These are phyloP conservation scores for Lathamus discolor DNA, from an alignment of 2,113 vertebrate genomes.

Conservation along the genomic window DNA sequence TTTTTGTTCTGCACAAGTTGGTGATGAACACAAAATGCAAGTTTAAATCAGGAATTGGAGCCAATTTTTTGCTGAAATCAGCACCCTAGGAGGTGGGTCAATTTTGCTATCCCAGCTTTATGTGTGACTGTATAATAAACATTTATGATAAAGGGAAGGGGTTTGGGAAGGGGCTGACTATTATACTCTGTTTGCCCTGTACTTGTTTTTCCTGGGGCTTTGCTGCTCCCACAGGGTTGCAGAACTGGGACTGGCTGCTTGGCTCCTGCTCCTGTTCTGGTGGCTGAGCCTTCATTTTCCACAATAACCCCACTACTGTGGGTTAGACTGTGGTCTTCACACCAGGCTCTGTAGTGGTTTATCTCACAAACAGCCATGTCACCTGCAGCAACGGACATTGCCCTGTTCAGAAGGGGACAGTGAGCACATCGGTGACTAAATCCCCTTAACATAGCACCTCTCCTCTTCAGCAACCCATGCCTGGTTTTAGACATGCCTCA, in stretches of 20 bases:
- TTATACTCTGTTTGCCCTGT: background rate
- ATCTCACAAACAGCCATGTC: background rate
- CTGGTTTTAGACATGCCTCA: background rate
- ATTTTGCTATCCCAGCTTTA: background rate
- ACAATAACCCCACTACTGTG: background rate
- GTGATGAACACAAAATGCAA: background rate
- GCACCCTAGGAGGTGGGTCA: background rate
- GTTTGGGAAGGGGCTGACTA: background rate
- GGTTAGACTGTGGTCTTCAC: background rate
- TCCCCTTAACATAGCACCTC: rapidly evolving
- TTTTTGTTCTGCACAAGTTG: background rate
- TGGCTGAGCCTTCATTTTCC: background rate
- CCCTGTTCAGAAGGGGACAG: background rate
- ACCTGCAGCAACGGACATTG: background rate
- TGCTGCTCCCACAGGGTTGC: background rate
- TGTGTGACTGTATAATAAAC: background rate
- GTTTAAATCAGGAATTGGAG: background rate
- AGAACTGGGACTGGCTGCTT: background rate
- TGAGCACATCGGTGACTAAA: background rate
- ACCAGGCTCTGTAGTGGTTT: background rate
- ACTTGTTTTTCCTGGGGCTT: background rate
- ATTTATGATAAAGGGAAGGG: background rate
- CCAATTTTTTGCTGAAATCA: background rate
- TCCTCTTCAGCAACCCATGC: background rate
- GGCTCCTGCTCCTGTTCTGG: background rate